phyloP scores from a whole-genome alignment of 1,140 invertebrate genomes.

The Saccostrea glomerata region DNA sequence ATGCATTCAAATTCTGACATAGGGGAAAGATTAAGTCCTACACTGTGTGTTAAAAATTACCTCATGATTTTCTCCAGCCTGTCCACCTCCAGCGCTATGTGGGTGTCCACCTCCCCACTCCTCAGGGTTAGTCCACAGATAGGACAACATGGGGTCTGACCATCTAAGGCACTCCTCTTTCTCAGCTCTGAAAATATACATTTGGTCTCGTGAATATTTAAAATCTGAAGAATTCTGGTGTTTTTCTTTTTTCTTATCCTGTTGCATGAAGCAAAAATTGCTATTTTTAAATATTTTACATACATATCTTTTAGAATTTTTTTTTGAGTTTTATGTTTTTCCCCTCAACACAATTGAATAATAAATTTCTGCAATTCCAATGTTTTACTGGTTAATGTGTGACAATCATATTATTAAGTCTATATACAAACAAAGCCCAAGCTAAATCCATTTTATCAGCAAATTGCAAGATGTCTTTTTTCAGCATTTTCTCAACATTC shows the following conservation, averaged over 20 bases:
- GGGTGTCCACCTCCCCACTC: constrained; percentile 86
- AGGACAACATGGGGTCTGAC: constrained; percentile 87
- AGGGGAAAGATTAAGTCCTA: no score
- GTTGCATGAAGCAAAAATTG: neutral
- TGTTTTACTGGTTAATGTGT: neutral
- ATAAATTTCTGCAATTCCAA: neutral
- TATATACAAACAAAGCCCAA: neutral
- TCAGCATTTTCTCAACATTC: neutral
- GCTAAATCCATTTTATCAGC: constrained; percentile 10
- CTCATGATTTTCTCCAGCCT: constrained; percentile 81
- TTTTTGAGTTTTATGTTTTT: neutral
- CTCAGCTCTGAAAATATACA: constrained; percentile 65
- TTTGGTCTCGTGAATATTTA: neutral
- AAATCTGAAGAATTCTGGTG: neutral
- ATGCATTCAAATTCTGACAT: no score
- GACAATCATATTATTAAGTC: neutral
- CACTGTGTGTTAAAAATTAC: constrained; percentile 55
- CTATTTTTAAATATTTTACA: neutral
- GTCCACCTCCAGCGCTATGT: constrained; percentile 88
- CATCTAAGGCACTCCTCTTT: constrained; percentile 79
- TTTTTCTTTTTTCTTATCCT: neutral
- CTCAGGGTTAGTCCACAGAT: constrained; percentile 89
- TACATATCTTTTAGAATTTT: no score
- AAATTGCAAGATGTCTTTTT: constrained; percentile 2
- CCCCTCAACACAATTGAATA: neutral